Percentiles rank a stretch among this genome's conserved stretches.
These are phyloP conservation scores for Puntigrus tetrazona DNA, from an alignment of 2,113 vertebrate species.

Conservation along the genomic window DNA sequence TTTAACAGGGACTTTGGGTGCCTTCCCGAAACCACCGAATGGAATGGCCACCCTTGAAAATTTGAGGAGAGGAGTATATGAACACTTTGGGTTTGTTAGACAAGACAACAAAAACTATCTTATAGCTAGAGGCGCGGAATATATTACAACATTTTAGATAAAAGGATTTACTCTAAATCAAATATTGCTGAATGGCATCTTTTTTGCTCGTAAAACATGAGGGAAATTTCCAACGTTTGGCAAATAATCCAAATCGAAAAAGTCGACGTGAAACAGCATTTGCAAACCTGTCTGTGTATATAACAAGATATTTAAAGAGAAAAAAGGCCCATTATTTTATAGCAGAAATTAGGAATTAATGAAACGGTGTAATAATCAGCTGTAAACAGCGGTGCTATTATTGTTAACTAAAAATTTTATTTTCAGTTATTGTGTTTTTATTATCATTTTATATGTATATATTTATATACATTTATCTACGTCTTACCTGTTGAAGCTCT, in stretches of 20 bases:
- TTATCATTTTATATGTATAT: no score
- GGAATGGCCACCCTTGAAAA: conserved; percentile 91
- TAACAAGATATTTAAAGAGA: not conserved
- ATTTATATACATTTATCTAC: no score
- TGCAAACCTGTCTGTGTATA: not conserved
- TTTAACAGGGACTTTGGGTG: conserved; percentile 81
- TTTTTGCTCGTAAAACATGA: not conserved
- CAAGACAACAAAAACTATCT: not conserved
- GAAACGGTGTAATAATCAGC: not conserved
- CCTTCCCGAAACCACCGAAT: conserved; percentile 89
- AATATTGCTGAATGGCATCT: not conserved
- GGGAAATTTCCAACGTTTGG: not conserved
- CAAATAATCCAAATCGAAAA: not conserved
- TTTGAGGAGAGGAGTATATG: conserved; percentile 31
- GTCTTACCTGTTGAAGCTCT: conserved; percentile 95
- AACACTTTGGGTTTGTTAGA: not conserved
- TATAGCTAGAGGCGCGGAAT: not conserved
- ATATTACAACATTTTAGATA: not conserved
- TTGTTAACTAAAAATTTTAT: not conserved
- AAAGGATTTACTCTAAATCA: not conserved
- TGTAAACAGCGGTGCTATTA: not conserved
- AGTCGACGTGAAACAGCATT: not conserved
- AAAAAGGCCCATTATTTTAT: not conserved
- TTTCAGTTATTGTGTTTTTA: no score
- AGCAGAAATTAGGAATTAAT: not conserved